Base-by-base conservation (phyloP, 2,888 invertebrate genomes). In the Pegoplata infirma region DNA sequence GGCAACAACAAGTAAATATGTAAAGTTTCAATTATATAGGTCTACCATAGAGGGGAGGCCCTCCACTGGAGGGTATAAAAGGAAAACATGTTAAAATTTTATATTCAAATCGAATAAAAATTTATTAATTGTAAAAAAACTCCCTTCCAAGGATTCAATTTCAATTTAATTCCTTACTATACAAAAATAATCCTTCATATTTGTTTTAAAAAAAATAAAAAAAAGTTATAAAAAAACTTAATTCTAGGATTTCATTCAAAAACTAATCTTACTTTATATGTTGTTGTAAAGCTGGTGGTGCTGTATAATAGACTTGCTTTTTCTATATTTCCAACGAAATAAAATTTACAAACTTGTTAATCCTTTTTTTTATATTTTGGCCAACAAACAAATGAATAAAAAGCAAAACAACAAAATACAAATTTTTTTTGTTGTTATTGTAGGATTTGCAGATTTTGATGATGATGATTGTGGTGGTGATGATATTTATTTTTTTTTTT, bases 261-360 rank as follows among this genome's bases (percentile, higher is more conserved):
- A 32, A 32, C 32, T 32, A 32, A 32, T 32, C 32, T 32, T 32
- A 32, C 32, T 32, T 32, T 32, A 32, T 32, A 4, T 32, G 32
- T 10, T 10, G 32, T 32, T 32, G 8, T 32, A n/a, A n/a, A 10
- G 12, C 32, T 19, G 28, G 1, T 36, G 14, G 12, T 28, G 12
- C 19, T 21, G 10, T 1, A n/a, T n/a, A n/a, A n/a, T n/a, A 46
- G 10, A 47, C 2, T 21, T 49, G 19, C 2, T 21, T 49, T 49
- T 16, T 12, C 59, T 23, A 16, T 32, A 12, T 40, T 58, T 49
- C 28, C 47, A 49, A 53, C 32, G 36, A 47, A 47, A 14, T 23
- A 8, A 36, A 61, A 28, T 49, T 32, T 32, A 7, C 32, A 32
- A 10, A 32, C 32, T 47, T 61, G 55, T 67, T 75, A 68, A 75